A percentile compares a stretch with the other conserved stretches of the same genome.
phyloP scores from a whole-genome alignment of 2,113 vertebrate genomes.

The Mus musculus region GRCm39 chr10:9857001-9857500 shows the following conservation, averaged over 20 bases:
- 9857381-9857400: accelerated
- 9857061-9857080: background rate
- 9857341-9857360: background rate
- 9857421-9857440: background rate
- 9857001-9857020: background rate
- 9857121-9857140: background rate
- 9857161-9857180: background rate
- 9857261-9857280: background rate
- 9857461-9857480: background rate
- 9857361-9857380: background rate
- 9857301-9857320: background rate
- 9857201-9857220: background rate
- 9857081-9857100: background rate
- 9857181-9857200: accelerated
- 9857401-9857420: background rate
- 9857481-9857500: background rate
- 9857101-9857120: background rate
- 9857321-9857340: too few species aligned
- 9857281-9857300: background rate
- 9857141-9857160: background rate
- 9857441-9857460: background rate
- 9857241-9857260: background rate
- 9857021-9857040: background rate
- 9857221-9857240: too few species aligned
- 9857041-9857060: background rate